These are phyloP conservation scores for Petaurus breviceps DNA, from an alignment of 2,113 vertebrate genomes.

Conservation along the genomic window DNA sequence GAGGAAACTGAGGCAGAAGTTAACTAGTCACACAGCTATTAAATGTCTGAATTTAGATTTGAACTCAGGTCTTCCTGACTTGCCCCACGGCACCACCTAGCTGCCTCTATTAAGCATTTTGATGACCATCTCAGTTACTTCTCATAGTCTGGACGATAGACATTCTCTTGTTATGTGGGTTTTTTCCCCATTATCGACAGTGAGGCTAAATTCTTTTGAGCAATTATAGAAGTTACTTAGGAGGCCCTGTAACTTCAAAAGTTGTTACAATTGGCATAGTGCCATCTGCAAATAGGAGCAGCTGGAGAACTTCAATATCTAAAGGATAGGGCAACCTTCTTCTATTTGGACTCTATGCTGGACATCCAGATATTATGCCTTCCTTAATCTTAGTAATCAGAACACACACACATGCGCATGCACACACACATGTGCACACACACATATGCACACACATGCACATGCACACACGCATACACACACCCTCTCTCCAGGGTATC, in stretches of 20 bases:
- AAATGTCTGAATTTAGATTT: not conserved
- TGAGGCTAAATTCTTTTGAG: not conserved
- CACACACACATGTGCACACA: not conserved
- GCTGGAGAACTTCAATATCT: not conserved
- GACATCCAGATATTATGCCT: not conserved
- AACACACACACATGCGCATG: not conserved
- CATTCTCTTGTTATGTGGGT: not conserved
- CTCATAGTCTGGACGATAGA: not conserved
- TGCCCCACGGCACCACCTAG: not conserved
- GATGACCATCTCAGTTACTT: not conserved
- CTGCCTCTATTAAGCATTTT: not conserved
- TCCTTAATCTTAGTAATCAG: not conserved
- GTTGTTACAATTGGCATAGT: not conserved
- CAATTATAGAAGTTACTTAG: not conserved
- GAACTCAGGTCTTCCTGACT: not conserved
- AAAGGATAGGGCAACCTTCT: not conserved
- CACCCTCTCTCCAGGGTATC: not conserved
- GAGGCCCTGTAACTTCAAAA: not conserved
- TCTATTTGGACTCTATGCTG: not conserved
- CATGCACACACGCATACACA: not conserved
- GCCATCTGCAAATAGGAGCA: not conserved
- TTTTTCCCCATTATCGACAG: not conserved
- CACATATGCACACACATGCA: not conserved
- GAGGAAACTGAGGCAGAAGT: not conserved
- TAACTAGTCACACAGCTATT: not conserved